phyloP scores from a whole-genome alignment of 2,888 invertebrate genomes.

The Drosophila meridionalis region DNA sequence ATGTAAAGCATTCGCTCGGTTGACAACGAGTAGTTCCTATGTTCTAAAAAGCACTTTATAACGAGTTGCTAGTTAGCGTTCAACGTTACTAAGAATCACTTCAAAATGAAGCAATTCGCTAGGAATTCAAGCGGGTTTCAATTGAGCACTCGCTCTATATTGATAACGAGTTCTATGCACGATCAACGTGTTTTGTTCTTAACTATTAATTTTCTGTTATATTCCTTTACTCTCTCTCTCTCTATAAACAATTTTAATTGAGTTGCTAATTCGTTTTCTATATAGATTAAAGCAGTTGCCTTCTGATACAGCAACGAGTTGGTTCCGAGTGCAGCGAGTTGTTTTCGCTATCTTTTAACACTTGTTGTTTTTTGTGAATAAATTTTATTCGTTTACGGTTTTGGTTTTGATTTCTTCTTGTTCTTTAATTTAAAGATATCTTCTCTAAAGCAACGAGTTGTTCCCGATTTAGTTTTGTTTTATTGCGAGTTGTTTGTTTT shows the following conservation, averaged over 20 bases:
- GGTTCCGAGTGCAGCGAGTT: slow-evolving; percentile 1
- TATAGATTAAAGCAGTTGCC: neutral
- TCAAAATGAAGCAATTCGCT: neutral
- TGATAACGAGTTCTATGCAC: neutral
- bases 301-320: neutral
- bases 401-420: neutral
- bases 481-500: neutral
- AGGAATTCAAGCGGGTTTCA: neutral
- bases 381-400: neutral
- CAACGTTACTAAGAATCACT: neutral
- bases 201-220: neutral
- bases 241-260: neutral
- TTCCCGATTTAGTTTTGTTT: slow-evolving; percentile 8
- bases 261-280: slow-evolving; percentile 1
- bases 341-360: neutral
- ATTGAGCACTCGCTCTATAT: neutral
- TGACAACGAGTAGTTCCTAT: neutral
- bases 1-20: neutral
- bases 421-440: slow-evolving; percentile 9
- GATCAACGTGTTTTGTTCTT: slow-evolving; percentile 5
- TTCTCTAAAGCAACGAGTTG: slow-evolving; percentile 14
- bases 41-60: neutral
- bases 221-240: neutral
- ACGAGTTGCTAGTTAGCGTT: neutral
- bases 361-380: slow-evolving; percentile 2